Base-by-base conservation (phyloP, 2,888 invertebrate species). In the Anthrax anthrax region DNA sequence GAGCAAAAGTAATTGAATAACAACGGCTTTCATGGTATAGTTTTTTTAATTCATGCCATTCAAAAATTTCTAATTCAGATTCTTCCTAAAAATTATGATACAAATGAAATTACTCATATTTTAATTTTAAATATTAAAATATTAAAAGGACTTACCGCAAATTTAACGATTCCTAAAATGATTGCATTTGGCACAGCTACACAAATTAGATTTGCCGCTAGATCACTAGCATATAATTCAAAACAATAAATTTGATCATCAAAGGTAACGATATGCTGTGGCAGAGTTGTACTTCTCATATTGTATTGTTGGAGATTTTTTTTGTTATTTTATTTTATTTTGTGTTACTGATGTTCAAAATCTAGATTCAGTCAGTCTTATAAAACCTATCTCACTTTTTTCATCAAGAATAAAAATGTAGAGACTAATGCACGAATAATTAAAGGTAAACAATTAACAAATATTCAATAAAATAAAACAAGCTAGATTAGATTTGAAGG, bases 181-280 rank as follows among this genome's bases (percentile, higher is more conserved):
- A 81, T 69, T 60, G 74, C 74, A 37, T 73, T 72, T 38, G 70
- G 61, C 43, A 77, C 70, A 1, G 75, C 79, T 39, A 80, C 68
- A 43, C 78, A 72, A 48, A 80, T 63, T 40, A 80, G 62, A 61
- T 79, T 75, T 54, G 76, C 76, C 2, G 78, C 80, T 72, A 77
- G 78, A 58, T 79, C 77, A 54, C 71, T 78, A 2, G 73, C 72
- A 16, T 80, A 80, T 50, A 78, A 72, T 57, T 76, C 74, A 19
- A 78, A 72, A 48, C 67, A 68, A 39, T 71, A 65, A 39, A 80
- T 73, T 59, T 74, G 71, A 18, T 75, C 73, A 42, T 68, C 58
- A 46, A 79, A 70, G 52, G 68, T 63, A 19, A 76, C 63, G 37
- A 67, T 62, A 50, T 70, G 72, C 5, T 65, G 62, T 12, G 74